phyloP scores from a whole-genome alignment of 23 tunicate genomes.

The Aplidium turbinatum region DNA sequence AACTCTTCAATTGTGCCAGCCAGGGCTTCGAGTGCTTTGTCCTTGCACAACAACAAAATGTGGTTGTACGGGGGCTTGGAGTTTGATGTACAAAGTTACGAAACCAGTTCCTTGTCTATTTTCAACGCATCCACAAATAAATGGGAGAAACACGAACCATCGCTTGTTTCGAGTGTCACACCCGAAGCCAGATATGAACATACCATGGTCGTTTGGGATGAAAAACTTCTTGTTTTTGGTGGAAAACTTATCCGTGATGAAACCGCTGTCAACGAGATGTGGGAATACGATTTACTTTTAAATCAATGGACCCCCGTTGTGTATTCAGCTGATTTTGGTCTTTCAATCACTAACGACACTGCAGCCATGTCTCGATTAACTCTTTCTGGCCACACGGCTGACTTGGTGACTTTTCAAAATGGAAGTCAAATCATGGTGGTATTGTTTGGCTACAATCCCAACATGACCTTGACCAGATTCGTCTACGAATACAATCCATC shows the following conservation, averaged over 20 bases:
- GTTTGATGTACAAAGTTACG: conserved; percentile 23
- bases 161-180: no score
- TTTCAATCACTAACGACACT: conserved; percentile 4
- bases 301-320: conserved; percentile 38
- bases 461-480: conserved; percentile 35
- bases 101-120: no score
- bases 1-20: background rate
- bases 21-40: conserved; percentile 56
- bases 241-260: conserved; percentile 51
- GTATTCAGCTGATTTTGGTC: conserved; percentile 17
- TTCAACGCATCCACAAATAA: no score
- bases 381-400: conserved; percentile 78
- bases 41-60: conserved; percentile 20
- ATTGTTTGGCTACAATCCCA: conserved; percentile 77
- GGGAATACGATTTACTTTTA: conserved; percentile 40
- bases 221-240: conserved; percentile 65
- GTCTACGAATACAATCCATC: conserved; percentile 55
- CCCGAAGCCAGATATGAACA: conserved; percentile 80
- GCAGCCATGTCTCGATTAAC: conserved; percentile 10
- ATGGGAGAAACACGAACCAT: no score
- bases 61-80: conserved; percentile 69
- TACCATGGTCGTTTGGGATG: conserved; percentile 39
- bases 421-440: conserved; percentile 66
- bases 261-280: conserved; percentile 43
- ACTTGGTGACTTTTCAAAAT: conserved; percentile 44